phyloP scores from a whole-genome alignment of 2,113 vertebrate species.

The Ammodramus savannarum region DNA sequence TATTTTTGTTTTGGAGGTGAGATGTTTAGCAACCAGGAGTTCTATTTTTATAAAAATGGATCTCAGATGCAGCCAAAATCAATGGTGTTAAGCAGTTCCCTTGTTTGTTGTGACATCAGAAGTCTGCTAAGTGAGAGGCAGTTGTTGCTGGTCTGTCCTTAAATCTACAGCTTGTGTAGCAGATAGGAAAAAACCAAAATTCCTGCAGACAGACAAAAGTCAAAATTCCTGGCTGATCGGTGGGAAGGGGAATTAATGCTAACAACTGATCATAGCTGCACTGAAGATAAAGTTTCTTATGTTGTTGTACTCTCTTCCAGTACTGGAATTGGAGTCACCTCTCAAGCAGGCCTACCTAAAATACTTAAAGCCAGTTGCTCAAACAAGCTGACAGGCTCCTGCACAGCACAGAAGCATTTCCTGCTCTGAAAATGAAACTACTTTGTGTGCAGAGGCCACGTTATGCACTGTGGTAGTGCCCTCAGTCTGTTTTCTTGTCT shows the following conservation, averaged over 20 bases:
- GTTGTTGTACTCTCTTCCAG: neutral
- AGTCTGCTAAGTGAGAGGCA: neutral
- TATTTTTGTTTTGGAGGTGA: neutral
- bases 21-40: conserved; percentile 7
- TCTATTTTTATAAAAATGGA: neutral
- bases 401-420: neutral
- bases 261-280: neutral
- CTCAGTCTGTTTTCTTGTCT: neutral
- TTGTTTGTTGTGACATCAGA: neutral
- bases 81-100: neutral
- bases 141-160: neutral
- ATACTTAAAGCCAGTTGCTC: neutral
- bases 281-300: neutral
- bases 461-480: neutral
- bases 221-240: neutral
- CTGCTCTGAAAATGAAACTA: neutral
- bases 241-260: neutral
- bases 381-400: neutral
- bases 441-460: neutral
- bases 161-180: neutral
- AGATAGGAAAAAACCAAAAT: neutral
- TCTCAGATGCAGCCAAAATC: neutral
- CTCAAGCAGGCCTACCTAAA: neutral
- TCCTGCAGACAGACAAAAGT: neutral
- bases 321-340: neutral